These are phyloP conservation scores for Pissodes strobi DNA, from an alignment of 1,140 invertebrate genomes.

Conservation along the genomic window DNA sequence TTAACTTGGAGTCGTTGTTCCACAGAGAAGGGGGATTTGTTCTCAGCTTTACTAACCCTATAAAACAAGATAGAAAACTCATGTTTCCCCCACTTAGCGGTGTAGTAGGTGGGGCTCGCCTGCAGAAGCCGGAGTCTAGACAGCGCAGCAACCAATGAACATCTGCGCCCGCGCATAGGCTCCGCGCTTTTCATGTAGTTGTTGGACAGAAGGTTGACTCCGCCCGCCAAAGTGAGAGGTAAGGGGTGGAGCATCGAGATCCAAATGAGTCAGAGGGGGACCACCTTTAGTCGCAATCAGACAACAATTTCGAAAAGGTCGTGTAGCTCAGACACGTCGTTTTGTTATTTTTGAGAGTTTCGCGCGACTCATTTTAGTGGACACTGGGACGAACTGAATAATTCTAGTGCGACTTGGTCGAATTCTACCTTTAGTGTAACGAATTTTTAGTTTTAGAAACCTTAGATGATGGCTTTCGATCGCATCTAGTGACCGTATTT, in stretches of 20 bases:
- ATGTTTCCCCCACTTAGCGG: slow-evolving; percentile 40
- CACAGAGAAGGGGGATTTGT: slow-evolving; percentile 56
- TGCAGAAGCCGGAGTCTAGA: background rate
- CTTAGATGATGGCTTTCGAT: no score
- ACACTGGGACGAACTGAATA: no score
- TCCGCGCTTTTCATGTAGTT: slow-evolving; percentile 50
- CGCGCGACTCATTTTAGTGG: slow-evolving; percentile 19
- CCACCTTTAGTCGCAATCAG: slow-evolving; percentile 50
- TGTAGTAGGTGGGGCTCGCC: slow-evolving; percentile 29
- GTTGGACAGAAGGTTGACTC: slow-evolving; percentile 40
- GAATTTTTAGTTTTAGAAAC: no score
- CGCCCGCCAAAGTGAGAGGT: slow-evolving; percentile 47
- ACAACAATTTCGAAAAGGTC: slow-evolving; percentile 47
- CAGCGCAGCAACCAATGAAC: slow-evolving; percentile 46
- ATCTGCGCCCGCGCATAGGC: slow-evolving; percentile 13
- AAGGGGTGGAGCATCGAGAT: slow-evolving; percentile 31
- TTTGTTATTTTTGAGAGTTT: slow-evolving; percentile 54
- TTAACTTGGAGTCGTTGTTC: slow-evolving; percentile 54
- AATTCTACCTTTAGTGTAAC: no score
- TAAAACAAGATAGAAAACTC: slow-evolving; percentile 55
- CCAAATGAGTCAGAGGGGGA: slow-evolving; percentile 26
- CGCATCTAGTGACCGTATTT: slow-evolving; percentile 30
- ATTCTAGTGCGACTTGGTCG: no score
- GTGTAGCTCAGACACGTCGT: slow-evolving; percentile 10
- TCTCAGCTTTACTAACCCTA: slow-evolving; percentile 52